Evolutionary conservation across 2,888 invertebrate species (phyloP).

Genomic region (Microplitis manilae): DNA sequence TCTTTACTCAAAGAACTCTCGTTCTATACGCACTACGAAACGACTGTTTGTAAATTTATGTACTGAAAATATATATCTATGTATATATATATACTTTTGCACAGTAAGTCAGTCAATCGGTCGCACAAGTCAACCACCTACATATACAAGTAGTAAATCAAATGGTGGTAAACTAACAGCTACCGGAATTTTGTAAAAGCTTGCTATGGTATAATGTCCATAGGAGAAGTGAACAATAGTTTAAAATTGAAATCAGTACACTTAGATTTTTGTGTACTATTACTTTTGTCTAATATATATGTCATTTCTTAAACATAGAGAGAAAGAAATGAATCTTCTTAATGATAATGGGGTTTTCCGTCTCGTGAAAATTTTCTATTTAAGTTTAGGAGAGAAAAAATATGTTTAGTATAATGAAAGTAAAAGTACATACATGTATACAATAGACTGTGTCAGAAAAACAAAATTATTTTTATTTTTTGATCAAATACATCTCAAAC

Average conservation of each 20-base stretch:
- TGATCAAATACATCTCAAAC: too few species aligned
- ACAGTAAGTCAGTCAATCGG: slow-evolving; percentile 48
- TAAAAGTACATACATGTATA: not conserved
- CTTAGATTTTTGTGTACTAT: slow-evolving; percentile 39
- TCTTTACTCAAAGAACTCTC: slow-evolving; percentile 15
- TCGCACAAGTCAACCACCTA: slow-evolving; percentile 47
- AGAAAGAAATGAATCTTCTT: slow-evolving; percentile 9
- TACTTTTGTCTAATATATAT: slow-evolving; percentile 16
- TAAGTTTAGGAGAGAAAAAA: not conserved
- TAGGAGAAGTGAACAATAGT: slow-evolving; percentile 35
- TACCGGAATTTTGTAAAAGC: slow-evolving; percentile 33
- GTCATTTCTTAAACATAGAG: not conserved
- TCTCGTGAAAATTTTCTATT: too few species aligned
- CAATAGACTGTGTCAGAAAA: too few species aligned
- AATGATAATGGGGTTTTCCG: slow-evolving; percentile 48
- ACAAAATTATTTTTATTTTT: too few species aligned
- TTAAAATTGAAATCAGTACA: slow-evolving; percentile 51
- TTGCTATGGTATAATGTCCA: slow-evolving; percentile 40
- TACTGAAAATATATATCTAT: not conserved
- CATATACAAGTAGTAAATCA: slow-evolving; percentile 59
- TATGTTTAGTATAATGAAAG: slow-evolving; percentile 7
- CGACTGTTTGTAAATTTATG: not conserved
- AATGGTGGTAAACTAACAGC: slow-evolving; percentile 30
- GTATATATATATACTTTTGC: not conserved
- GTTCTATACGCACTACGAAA: not conserved